Percentiles rank a stretch among this genome's conserved stretches.
Evolutionary conservation across 2,113 vertebrate genomes (phyloP).

Genomic region (Xenus cinereus): DNA sequence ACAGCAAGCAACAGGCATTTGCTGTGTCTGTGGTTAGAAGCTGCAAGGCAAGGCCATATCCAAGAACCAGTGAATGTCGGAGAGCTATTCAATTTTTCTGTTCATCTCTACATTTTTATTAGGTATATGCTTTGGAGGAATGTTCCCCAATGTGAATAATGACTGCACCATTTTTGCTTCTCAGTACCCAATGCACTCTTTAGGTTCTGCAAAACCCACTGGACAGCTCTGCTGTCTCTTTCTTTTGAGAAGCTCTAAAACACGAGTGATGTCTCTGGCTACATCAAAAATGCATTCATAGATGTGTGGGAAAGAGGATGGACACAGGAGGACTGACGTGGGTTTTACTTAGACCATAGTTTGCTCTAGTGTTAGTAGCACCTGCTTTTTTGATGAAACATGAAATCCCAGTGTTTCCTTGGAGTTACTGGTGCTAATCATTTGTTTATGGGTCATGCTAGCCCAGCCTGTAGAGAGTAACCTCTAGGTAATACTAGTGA

Average conservation of each 20-base stretch:
- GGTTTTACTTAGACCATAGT: not conserved
- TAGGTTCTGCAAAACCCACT: not conserved
- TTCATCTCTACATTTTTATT: not conserved
- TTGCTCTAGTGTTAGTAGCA: not conserved
- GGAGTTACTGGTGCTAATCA: not conserved
- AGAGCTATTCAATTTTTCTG: not conserved
- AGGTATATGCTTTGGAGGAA: not conserved
- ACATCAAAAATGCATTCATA: not conserved
- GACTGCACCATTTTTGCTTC: not conserved
- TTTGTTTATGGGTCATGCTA: not conserved
- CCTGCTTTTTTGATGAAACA: not conserved
- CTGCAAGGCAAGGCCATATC: not conserved
- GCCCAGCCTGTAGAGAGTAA: not conserved
- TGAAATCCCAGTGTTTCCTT: not conserved
- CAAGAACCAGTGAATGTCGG: not conserved
- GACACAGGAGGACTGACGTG: not conserved
- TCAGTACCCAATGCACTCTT: not conserved
- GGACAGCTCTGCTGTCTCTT: not conserved
- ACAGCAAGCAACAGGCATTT: not conserved
- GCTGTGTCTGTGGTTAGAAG: not conserved
- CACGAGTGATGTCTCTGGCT: accelerated
- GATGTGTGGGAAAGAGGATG: not conserved
- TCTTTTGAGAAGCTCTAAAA: not conserved
- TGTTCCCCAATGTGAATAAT: accelerated
- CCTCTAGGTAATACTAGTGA: not conserved